phyloP scores from a whole-genome alignment of 2,888 invertebrate species.

The Stictocephala bisonia region DNA sequence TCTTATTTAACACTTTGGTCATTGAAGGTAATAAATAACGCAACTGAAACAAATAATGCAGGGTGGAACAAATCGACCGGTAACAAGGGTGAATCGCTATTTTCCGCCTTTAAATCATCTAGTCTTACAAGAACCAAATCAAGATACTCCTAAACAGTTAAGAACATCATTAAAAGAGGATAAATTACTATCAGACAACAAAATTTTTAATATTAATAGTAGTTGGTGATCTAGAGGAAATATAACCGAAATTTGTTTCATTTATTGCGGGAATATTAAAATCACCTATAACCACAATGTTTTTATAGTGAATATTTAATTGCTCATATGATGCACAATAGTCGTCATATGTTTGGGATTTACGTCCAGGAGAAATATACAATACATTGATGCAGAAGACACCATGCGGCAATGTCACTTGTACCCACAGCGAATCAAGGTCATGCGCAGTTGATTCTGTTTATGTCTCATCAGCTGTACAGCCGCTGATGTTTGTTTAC shows the following conservation, averaged over 20 bases:
- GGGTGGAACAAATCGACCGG: neutral
- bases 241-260: neutral
- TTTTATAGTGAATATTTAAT: neutral
- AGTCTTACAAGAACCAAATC: neutral
- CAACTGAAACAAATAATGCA: neutral
- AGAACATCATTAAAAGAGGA: neutral
- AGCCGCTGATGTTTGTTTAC: neutral
- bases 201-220: neutral
- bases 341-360: neutral
- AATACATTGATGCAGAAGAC: neutral
- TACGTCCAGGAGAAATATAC: neutral
- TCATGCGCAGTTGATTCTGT: neutral
- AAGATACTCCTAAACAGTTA: neutral
- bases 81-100: neutral
- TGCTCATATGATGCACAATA: neutral
- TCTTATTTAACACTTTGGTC: neutral
- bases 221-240: neutral
- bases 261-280: constrained; percentile 9
- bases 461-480: neutral
- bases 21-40: neutral
- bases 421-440: neutral
- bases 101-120: neutral
- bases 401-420: neutral
- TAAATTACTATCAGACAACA: neutral
- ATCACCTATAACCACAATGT: neutral